Base-by-base conservation (phyloP, 2,888 invertebrate genomes). In the Liopterus haemorrhoidalis region DNA sequence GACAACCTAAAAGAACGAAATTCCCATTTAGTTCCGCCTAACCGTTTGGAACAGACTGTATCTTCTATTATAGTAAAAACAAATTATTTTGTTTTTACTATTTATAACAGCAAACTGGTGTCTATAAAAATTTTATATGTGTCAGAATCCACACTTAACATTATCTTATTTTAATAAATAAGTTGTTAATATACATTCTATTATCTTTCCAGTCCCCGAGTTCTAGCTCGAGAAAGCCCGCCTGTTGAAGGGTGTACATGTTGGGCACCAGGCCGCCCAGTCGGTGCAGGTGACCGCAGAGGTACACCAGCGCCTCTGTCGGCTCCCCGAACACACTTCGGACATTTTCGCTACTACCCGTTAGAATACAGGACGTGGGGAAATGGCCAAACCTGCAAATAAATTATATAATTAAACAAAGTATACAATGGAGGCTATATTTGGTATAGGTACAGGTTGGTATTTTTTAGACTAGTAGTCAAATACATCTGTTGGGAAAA, bases 151-250 rank as follows among this genome's bases (percentile, higher is more conserved):
- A n/a, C n/a, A n/a, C n/a, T n/a, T n/a, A n/a, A n/a, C n/a, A n/a
- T n/a, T n/a, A n/a, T n/a, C n/a, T n/a, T n/a, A n/a, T n/a, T n/a
- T n/a, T n/a, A n/a, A n/a, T n/a, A n/a, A n/a, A n/a, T n/a, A n/a
- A n/a, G n/a, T 30, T 14, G 22, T 39, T n/a, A 49, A 62, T 70
- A 70, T 71, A 85, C 86, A 85, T 76, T 70, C 92, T 75, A 61
- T 85, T 86, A 58, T 88, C 86, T 68, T 89, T 93, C 92, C 93
- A 94, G 70, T 94, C 94, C 5, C 84, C 89, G 41, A 93, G 69
- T 69, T 94, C 94, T 45, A 93, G 71, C 68, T 94, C 94, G 47
- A 93, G 70, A 61, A 78, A 85, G 3, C 92, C 92, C 49, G 76
- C 77, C 55, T 80, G 79, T 59, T 93, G 93, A 54, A 84, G 71